Evolutionary conservation across 2,113 vertebrate species (phyloP).

Genomic region (Acrocephalus arundinaceus): DNA sequence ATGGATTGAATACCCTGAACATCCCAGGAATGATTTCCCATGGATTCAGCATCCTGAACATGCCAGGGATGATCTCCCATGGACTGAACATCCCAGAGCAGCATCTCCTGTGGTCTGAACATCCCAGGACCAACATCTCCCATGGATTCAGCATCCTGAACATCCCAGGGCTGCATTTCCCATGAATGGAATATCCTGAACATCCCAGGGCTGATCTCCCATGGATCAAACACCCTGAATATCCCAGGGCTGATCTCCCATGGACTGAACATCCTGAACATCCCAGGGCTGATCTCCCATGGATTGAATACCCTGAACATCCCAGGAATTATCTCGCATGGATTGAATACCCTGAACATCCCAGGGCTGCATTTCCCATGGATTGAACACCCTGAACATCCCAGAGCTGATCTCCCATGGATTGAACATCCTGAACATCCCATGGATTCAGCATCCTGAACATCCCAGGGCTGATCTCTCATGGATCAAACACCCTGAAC

Average conservation of each 20-base stretch:
- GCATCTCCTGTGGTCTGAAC: not conserved
- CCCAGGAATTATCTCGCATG: not conserved
- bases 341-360: not conserved
- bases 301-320: accelerated
- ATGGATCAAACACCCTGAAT: no score
- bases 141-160: accelerated
- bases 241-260: not conserved
- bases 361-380: no score
- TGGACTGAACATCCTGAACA: not conserved
- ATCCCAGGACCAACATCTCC: not conserved
- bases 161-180: no score
- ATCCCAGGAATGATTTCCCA: not conserved
- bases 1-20: not conserved
- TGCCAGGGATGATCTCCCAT: not conserved
- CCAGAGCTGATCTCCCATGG: no score
- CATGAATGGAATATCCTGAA: no score
- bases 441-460: no score
- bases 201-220: no score
- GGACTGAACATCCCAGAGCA: not conserved
- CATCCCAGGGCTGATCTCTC: no score
- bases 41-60: not conserved
- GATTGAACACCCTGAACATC: no score
- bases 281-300: not conserved
- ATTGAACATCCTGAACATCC: no score
- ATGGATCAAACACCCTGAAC: no score